These are phyloP conservation scores for Lithophane semibrunnea DNA, from an alignment of 2,888 invertebrate species.

Conservation along the genomic window DNA sequence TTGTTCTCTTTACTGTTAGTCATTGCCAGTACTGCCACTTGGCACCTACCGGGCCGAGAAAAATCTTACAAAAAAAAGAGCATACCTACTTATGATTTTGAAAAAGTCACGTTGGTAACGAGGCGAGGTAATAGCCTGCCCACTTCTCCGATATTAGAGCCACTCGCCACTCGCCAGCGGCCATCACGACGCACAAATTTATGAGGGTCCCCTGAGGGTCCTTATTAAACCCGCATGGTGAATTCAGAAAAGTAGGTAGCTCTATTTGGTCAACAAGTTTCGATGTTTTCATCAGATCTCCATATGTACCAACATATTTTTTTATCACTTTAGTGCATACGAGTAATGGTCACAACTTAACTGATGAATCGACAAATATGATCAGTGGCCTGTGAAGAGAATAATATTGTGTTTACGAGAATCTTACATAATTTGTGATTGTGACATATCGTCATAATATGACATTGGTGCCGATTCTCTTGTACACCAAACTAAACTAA, in stretches of 20 bases:
- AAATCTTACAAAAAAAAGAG: too few relatives aligned
- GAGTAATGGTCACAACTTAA: slow-evolving; percentile 8
- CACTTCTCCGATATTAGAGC: neutral
- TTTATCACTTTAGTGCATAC: slow-evolving; percentile 19
- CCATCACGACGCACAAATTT: neutral
- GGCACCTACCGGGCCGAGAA: too few relatives aligned
- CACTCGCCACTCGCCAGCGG: neutral
- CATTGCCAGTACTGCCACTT: too few relatives aligned
- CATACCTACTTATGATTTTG: neutral
- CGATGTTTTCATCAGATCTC: neutral
- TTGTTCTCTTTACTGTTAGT: neutral
- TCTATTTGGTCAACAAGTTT: neutral
- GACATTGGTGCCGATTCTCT: too few relatives aligned
- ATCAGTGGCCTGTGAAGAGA: slow-evolving; percentile 12
- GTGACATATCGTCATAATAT: slow-evolving; percentile 12
- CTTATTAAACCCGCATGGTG: neutral
- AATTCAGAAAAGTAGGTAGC: neutral
- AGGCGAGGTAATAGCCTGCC: neutral
- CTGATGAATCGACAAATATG: slow-evolving; percentile 1
- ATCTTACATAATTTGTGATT: slow-evolving; percentile 28
- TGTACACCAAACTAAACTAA: too few relatives aligned
- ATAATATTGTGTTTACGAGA: slow-evolving; percentile 14
- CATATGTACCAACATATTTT: neutral
- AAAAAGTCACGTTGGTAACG: neutral
- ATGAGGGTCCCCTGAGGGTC: too few relatives aligned